Percentiles rank a stretch among this genome's conserved stretches.
These are phyloP conservation scores for Branchellion lobata DNA, from an alignment of 2,888 invertebrate species.

Conservation along the genomic window DNA sequence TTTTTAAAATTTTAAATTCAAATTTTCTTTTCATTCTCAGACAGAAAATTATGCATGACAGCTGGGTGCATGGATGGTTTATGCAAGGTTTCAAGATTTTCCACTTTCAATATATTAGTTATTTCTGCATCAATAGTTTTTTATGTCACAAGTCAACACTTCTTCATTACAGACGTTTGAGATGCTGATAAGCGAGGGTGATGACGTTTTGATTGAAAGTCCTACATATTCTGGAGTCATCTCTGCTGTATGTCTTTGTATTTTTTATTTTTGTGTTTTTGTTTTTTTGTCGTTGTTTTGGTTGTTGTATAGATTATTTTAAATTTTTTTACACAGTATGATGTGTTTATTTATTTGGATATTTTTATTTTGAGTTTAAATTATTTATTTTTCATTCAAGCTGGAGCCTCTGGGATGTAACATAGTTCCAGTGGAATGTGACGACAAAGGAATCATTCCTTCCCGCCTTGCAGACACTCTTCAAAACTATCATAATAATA, in stretches of 20 bases:
- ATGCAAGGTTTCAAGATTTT: too few relatives aligned
- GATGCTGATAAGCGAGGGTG: conserved; percentile 71
- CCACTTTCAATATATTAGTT: background rate
- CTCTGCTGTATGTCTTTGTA: conserved; percentile 54
- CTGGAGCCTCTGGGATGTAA: conserved; percentile 72
- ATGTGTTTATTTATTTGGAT: too few relatives aligned
- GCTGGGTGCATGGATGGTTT: conserved; percentile 78
- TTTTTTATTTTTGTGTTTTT: background rate
- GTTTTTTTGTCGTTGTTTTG: too few relatives aligned
- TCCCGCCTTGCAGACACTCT: background rate
- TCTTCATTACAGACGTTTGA: conserved; percentile 70
- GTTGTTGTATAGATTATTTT: too few relatives aligned
- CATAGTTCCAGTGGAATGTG: conserved; percentile 71
- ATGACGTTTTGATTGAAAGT: conserved; percentile 72
- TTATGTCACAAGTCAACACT: too few relatives aligned
- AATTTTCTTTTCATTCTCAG: conserved; percentile 66
- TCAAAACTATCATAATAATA: conserved; percentile 62
- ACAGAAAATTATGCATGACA: conserved; percentile 69
- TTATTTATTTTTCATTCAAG: conserved; percentile 63
- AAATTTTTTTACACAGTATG: too few relatives aligned
- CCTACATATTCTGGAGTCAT: conserved; percentile 75
- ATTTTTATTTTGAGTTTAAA: too few relatives aligned
- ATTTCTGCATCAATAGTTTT: background rate
- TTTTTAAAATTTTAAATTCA: too few relatives aligned
- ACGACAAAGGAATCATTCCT: conserved; percentile 71